Evolutionary conservation across 2,113 vertebrate species (phyloP).

Genomic region (Hippocampus mohnikei): DNA sequence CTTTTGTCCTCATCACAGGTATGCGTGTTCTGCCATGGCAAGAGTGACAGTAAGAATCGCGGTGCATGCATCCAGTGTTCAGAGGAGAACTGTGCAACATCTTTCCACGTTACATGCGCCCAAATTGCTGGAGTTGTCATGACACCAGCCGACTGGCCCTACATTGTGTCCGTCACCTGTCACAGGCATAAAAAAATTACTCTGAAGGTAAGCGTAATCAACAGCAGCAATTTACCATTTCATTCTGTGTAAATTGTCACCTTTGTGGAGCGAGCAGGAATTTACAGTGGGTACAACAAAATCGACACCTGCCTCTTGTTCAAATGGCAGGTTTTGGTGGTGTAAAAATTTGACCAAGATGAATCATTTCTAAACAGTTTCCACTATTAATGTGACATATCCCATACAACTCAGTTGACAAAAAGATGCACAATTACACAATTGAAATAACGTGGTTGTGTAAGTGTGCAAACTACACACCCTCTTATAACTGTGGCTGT

Average conservation of each 20-base stretch:
- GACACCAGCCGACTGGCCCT: constrained; percentile 94
- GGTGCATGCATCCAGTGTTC: constrained; percentile 96
- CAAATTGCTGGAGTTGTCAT: constrained; percentile 87
- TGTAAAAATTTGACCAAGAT: too few species aligned
- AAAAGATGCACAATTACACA: too few species aligned
- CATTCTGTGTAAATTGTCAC: neutral
- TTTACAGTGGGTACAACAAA: too few species aligned
- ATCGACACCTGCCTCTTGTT: too few species aligned
- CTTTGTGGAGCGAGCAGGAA: neutral
- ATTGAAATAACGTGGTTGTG: too few species aligned
- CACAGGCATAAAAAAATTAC: constrained; percentile 79
- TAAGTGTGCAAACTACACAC: too few species aligned
- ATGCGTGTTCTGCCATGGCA: constrained; percentile 87
- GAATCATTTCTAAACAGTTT: too few species aligned
- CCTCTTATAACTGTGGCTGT: too few species aligned
- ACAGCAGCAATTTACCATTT: neutral
- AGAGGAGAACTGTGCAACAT: constrained; percentile 86
- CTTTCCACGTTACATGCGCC: constrained; percentile 95
- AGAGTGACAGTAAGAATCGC: constrained; percentile 69
- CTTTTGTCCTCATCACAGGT: constrained; percentile 71
- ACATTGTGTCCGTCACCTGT: constrained; percentile 90
- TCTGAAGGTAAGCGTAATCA: constrained; percentile 62
- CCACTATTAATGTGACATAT: too few species aligned
- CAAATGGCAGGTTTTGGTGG: too few species aligned
- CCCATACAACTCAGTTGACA: too few species aligned